These are phyloP conservation scores for Prorops nasuta DNA, from an alignment of 1,140 invertebrate genomes.

Conservation along the genomic window DNA sequence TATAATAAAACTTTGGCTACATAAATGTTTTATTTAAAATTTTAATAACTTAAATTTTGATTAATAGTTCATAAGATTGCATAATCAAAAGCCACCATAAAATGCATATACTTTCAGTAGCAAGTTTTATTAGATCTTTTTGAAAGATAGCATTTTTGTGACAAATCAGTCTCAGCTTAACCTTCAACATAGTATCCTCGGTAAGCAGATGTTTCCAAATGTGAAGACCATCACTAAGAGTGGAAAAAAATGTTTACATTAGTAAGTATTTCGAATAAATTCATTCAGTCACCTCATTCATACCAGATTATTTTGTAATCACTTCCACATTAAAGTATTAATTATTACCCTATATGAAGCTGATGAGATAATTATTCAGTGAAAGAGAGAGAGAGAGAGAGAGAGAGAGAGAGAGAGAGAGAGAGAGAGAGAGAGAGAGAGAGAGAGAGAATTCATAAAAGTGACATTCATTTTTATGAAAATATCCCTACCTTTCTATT, in stretches of 20 bases:
- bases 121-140: constrained; percentile 21
- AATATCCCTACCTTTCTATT: too few species aligned
- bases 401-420: too few species aligned
- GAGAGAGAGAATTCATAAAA: too few species aligned
- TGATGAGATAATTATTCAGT: too few species aligned
- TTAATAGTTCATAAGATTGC: too few species aligned
- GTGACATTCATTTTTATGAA: too few species aligned
- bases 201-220: constrained; percentile 51
- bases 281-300: constrained; percentile 46
- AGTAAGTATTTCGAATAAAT: constrained; percentile 49
- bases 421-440: too few species aligned
- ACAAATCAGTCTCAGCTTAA: constrained; percentile 45
- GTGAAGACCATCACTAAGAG: constrained; percentile 53
- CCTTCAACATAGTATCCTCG: constrained; percentile 52
- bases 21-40: too few species aligned
- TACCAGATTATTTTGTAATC: constrained; percentile 19
- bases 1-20: constrained; percentile 25
- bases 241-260: constrained; percentile 54
- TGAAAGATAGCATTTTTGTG: constrained; percentile 17
- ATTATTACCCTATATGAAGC: not conserved
- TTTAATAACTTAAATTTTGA: too few species aligned
- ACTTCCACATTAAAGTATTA: not conserved
- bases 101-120: constrained; percentile 1
- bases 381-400: too few species aligned
- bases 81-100: not conserved